Percentiles rank a stretch among this genome's conserved stretches.
phyloP scores from a whole-genome alignment of 2,113 vertebrate species.

The Paralichthys olivaceus region DNA sequence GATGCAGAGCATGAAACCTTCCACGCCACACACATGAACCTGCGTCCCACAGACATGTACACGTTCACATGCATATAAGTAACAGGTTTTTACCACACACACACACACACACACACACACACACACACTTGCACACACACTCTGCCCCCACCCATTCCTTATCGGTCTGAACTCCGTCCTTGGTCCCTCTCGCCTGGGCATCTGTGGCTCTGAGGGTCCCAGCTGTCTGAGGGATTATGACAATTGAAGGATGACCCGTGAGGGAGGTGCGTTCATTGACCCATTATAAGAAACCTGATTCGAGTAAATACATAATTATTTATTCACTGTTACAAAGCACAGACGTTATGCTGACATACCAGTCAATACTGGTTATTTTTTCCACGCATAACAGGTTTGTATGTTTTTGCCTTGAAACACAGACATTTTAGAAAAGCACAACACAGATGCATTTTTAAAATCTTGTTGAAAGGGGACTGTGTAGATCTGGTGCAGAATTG shows the following conservation, averaged over 20 bases:
- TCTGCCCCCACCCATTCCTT: neutral
- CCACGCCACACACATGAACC: conserved; percentile 33
- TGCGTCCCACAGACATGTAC: conserved; percentile 3
- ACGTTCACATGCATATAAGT: conserved; percentile 16
- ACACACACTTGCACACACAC: conserved; percentile 5
- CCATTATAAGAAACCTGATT: conserved; percentile 40
- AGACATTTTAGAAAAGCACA: no score
- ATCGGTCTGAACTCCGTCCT: conserved; percentile 26
- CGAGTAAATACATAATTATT: conserved; percentile 19
- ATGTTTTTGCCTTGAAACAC: no score
- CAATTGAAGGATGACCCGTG: conserved; percentile 54
- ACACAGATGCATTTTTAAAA: no score
- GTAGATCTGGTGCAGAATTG: no score
- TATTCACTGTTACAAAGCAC: neutral
- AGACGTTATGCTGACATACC: no score
- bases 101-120: conserved; percentile 25
- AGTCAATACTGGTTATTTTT: neutral
- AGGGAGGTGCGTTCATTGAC: conserved; percentile 56
- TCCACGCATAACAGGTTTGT: neutral
- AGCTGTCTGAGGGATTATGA: conserved; percentile 72
- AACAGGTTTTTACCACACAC: conserved; percentile 42
- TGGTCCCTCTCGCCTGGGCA: conserved; percentile 65
- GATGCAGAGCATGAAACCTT: conserved; percentile 45
- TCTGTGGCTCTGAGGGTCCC: conserved; percentile 64
- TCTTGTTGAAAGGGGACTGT: no score